phyloP scores from a whole-genome alignment of 2,797 vertebrate genomes.

The Oceanodroma leucorhoa region DNA sequence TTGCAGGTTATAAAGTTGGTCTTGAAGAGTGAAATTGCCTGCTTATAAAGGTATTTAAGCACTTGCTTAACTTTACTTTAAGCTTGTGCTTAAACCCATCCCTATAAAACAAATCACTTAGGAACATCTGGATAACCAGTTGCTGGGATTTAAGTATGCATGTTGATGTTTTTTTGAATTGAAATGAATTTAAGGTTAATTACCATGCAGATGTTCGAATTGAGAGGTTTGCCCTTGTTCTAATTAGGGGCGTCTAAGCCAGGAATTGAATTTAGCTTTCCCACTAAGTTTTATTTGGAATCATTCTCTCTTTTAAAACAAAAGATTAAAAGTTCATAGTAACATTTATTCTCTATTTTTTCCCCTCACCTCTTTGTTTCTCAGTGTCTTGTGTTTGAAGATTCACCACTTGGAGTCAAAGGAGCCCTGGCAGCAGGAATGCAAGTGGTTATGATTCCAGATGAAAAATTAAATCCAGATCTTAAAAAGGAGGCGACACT shows the following conservation, averaged over 20 bases:
- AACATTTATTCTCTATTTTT: neutral
- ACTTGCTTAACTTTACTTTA: neutral
- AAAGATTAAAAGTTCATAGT: neutral
- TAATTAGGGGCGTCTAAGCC: neutral
- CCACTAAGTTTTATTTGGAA: neutral
- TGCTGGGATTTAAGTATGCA: neutral
- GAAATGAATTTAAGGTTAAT: conserved; percentile 21
- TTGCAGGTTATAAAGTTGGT: neutral
- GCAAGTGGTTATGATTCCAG: conserved; percentile 94
- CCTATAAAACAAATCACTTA: neutral
- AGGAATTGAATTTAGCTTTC: neutral
- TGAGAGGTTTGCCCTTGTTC: neutral
- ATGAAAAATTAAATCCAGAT: conserved; percentile 79
- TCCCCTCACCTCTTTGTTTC: neutral
- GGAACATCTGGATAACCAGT: conserved; percentile 9
- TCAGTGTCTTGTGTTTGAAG: conserved; percentile 93
- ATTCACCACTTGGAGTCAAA: conserved; percentile 86
- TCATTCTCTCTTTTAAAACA: neutral
- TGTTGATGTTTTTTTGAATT: neutral
- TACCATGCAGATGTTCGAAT: neutral
- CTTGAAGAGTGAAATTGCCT: neutral
- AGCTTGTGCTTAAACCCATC: neutral
- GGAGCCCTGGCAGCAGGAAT: conserved; percentile 85
- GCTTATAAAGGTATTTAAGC: neutral
- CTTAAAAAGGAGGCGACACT: conserved; percentile 82